Evolutionary conservation across 2,888 invertebrate genomes (phyloP).

Genomic region (Zeuzera pyrina): DNA sequence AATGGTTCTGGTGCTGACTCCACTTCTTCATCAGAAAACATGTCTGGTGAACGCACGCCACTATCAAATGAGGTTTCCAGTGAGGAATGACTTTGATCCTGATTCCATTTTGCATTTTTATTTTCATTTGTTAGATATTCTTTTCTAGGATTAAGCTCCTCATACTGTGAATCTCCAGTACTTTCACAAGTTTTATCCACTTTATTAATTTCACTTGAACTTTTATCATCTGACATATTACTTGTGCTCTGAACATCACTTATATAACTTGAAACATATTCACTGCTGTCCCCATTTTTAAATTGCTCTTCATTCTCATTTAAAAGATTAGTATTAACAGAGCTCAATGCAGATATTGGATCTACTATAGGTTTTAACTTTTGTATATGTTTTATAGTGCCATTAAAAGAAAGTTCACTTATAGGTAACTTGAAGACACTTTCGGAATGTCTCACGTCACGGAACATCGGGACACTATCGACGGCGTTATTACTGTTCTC

Average conservation of each 20-base stretch:
- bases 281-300: neutral
- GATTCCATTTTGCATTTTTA: slow-evolving; percentile 47
- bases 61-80: slow-evolving; percentile 62
- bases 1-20: slow-evolving; percentile 31
- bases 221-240: slow-evolving; percentile 25
- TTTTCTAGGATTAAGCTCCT: slow-evolving; percentile 29
- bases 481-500: slow-evolving; percentile 69
- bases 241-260: slow-evolving; percentile 5
- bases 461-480: slow-evolving; percentile 57
- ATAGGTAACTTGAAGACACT: slow-evolving; percentile 61
- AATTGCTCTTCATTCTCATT: slow-evolving; percentile 23
- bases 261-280: neutral
- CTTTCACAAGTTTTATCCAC: slow-evolving; percentile 39
- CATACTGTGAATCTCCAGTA: slow-evolving; percentile 47
- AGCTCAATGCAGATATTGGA: slow-evolving; percentile 50
- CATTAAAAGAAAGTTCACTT: slow-evolving; percentile 61
- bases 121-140: slow-evolving; percentile 25
- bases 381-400: slow-evolving; percentile 62
- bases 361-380: slow-evolving; percentile 62
- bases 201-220: slow-evolving; percentile 21
- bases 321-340: slow-evolving; percentile 25
- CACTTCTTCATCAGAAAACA: slow-evolving; percentile 69
- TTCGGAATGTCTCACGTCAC: slow-evolving; percentile 41
- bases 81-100: slow-evolving; percentile 56
- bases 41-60: slow-evolving; percentile 74